These are phyloP conservation scores for Polypterus bichir DNA, from an alignment of 2,113 vertebrate species.

Conservation along the genomic window DNA sequence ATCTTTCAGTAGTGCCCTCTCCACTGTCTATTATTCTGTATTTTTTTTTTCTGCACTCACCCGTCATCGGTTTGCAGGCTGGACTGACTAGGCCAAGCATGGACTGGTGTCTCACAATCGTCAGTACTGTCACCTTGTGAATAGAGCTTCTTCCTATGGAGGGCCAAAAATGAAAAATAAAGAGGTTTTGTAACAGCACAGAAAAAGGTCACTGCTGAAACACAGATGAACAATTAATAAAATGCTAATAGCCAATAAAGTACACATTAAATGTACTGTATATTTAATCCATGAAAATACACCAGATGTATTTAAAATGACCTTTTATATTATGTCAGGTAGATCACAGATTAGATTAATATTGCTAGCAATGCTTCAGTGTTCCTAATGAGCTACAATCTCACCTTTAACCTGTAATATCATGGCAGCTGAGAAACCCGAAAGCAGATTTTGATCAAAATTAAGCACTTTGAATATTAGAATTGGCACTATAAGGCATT, in stretches of 20 bases:
- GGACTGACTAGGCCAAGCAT: slow-evolving; percentile 38
- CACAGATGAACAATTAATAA: background rate
- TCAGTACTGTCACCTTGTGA: slow-evolving; percentile 30
- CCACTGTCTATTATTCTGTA: background rate
- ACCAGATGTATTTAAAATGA: too few species aligned
- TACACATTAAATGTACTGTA: background rate
- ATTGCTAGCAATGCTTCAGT: too few species aligned
- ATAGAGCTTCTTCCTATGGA: slow-evolving; percentile 29
- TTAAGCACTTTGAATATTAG: too few species aligned
- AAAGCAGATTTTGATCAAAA: too few species aligned
- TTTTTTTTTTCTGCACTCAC: slow-evolving; percentile 28
- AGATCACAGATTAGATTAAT: too few species aligned
- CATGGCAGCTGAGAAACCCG: too few species aligned
- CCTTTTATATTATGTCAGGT: too few species aligned
- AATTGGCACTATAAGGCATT: too few species aligned
- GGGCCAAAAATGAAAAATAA: background rate
- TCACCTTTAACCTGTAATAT: too few species aligned
- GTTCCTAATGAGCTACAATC: too few species aligned
- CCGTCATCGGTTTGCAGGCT: slow-evolving; percentile 42
- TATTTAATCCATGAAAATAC: background rate
- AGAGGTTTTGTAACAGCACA: background rate
- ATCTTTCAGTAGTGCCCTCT: background rate
- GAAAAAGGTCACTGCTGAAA: background rate
- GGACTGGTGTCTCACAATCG: slow-evolving; percentile 26
- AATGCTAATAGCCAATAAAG: too few species aligned